Conservation (phyloP, 2,888 invertebrate species). For the Stenoptilia bipunctidactyla region DNA sequence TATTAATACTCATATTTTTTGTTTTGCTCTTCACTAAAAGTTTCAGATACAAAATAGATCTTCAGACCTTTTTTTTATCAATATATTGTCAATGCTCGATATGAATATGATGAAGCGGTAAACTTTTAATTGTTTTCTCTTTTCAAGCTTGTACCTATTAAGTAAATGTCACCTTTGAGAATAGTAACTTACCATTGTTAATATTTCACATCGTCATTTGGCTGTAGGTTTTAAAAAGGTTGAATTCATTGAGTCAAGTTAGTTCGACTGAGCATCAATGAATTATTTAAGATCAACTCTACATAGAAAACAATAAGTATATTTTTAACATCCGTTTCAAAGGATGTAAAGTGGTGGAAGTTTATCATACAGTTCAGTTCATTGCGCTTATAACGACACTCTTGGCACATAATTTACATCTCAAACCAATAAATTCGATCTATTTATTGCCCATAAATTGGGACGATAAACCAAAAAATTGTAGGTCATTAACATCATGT, state of each 20-base stretch:
- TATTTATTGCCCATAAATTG: constrained; percentile 49
- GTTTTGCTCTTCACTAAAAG: too few species aligned
- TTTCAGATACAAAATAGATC: too few species aligned
- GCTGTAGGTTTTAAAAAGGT: too few species aligned
- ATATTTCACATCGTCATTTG: too few species aligned
- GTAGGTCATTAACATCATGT: constrained; percentile 42
- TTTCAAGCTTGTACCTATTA: too few species aligned
- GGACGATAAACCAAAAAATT: constrained; percentile 46
- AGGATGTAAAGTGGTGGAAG: neutral
- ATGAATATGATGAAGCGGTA: too few species aligned
- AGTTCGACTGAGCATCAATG: neutral
- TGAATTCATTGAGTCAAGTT: neutral
- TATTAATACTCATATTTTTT: too few species aligned
- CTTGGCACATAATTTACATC: constrained; percentile 39
- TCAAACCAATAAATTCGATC: constrained; percentile 52
- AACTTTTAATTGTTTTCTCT: too few species aligned
- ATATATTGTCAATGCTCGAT: too few species aligned
- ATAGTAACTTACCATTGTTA: too few species aligned
- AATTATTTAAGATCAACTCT: neutral
- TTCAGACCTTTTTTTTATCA: too few species aligned
- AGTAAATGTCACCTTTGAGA: too few species aligned
- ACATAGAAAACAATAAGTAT: neutral
- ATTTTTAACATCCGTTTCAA: neutral
- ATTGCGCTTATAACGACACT: constrained; percentile 31
- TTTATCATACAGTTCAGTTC: constrained; percentile 24